Conservation (phyloP, 2,113 vertebrate genomes). For the Sclerurus mexicanus region DNA sequence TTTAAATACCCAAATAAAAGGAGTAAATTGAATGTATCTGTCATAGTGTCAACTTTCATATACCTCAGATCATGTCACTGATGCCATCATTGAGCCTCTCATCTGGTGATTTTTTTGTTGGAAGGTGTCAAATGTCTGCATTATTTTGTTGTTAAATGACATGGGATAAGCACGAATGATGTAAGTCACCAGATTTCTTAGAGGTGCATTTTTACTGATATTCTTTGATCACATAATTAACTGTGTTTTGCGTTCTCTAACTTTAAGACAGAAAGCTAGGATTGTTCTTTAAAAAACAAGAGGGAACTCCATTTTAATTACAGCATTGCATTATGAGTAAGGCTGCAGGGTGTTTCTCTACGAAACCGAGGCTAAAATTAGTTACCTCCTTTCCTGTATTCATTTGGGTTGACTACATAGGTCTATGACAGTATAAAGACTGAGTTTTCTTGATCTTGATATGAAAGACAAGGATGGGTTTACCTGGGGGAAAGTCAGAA, state of each 20-base stretch:
- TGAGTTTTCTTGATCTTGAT: background rate
- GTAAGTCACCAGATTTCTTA: background rate
- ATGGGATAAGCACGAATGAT: background rate
- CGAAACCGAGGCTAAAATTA: background rate
- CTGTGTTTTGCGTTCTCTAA: background rate
- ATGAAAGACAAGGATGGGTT: background rate
- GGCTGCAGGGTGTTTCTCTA: background rate
- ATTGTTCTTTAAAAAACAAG: background rate
- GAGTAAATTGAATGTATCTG: background rate
- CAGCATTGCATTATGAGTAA: background rate
- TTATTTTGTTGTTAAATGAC: background rate
- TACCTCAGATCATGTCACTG: background rate
- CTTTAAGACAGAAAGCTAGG: background rate
- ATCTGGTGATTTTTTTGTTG: background rate
- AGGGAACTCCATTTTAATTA: background rate
- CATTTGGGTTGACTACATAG: background rate
- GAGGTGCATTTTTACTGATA: background rate
- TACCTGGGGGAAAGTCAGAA: background rate
- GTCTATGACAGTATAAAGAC: background rate
- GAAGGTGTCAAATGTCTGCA: background rate
- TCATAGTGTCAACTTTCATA: background rate
- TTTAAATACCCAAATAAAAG: background rate
- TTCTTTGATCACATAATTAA: background rate
- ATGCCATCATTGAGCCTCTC: background rate
- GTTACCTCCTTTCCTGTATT: background rate